Percentiles rank a stretch among this genome's conserved stretches.
phyloP scores from a whole-genome alignment of 2,797 vertebrate species.

The Trachops cirrhosus region DNA sequence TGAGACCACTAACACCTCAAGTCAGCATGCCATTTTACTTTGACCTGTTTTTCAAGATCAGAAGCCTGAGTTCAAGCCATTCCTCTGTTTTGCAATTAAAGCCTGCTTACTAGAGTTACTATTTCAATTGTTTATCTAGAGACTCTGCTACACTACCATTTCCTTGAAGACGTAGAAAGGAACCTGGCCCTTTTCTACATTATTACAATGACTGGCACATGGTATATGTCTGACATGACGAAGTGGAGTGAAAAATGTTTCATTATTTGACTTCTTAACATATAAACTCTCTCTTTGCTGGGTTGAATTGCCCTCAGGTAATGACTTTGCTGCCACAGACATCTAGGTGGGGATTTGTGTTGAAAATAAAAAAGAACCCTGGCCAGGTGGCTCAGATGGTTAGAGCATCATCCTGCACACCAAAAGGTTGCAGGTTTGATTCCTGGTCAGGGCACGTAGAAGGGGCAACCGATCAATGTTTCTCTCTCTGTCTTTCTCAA shows the following conservation, averaged over 20 bases:
- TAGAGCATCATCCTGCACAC: background rate
- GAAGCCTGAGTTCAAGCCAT: background rate
- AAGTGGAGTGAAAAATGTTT: background rate
- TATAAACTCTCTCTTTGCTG: background rate
- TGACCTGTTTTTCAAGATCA: background rate
- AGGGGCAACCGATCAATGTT: background rate
- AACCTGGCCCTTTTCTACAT: background rate
- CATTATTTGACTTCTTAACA: background rate
- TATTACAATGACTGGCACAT: background rate
- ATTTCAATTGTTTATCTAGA: background rate
- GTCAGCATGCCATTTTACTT: background rate
- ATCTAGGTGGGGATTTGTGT: background rate
- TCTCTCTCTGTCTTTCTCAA: background rate
- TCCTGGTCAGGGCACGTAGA: background rate
- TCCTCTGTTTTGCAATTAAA: background rate
- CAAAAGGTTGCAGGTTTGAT: background rate
- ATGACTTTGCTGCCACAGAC: background rate
- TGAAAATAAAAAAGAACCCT: background rate
- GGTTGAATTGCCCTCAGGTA: background rate
- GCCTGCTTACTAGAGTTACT: background rate
- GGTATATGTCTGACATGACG: background rate
- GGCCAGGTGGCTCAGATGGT: background rate
- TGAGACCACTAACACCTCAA: background rate
- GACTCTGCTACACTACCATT: background rate
- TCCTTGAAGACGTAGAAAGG: background rate